Conservation (phyloP, 1,140 invertebrate genomes). For the Lasioglossum baleicum region DNA sequence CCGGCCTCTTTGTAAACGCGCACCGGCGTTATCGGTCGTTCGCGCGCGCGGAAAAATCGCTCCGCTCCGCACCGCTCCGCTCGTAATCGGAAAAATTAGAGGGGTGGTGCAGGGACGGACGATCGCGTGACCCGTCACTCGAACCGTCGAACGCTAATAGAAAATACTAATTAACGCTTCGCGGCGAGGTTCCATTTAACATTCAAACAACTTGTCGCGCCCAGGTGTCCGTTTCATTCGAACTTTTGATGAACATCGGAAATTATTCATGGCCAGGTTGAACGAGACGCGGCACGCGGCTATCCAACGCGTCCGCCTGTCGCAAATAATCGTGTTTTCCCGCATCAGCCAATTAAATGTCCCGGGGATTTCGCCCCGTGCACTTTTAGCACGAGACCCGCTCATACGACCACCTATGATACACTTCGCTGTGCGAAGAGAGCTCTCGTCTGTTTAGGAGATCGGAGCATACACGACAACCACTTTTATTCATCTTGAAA, state of each 20-base stretch:
- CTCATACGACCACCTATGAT: not conserved
- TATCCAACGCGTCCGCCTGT: constrained; percentile 10
- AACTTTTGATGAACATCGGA: constrained; percentile 46
- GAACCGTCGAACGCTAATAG: constrained; percentile 25
- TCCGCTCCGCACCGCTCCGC: no score
- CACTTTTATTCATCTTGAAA: no score
- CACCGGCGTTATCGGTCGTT: not conserved
- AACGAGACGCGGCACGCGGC: not conserved
- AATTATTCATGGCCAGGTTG: constrained; percentile 41
- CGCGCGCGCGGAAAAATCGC: not conserved
- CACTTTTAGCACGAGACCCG: not conserved
- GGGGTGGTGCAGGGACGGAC: not conserved
- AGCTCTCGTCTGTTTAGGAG: no score
- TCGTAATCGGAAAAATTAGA: constrained; percentile 28
- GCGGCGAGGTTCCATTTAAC: constrained; percentile 26
- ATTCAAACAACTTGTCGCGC: constrained; percentile 19
- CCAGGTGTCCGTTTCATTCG: constrained; percentile 34
- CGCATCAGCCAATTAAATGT: constrained; percentile 1
- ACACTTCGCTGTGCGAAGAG: not conserved
- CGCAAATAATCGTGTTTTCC: constrained; percentile 16
- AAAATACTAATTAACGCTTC: constrained; percentile 41
- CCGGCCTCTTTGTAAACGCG: not conserved
- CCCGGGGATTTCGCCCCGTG: not conserved
- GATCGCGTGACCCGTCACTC: not conserved
- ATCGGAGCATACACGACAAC: no score